These are phyloP conservation scores for Anguilla marmorata DNA, from an alignment of 2,797 vertebrate species.

Conservation along the genomic window DNA sequence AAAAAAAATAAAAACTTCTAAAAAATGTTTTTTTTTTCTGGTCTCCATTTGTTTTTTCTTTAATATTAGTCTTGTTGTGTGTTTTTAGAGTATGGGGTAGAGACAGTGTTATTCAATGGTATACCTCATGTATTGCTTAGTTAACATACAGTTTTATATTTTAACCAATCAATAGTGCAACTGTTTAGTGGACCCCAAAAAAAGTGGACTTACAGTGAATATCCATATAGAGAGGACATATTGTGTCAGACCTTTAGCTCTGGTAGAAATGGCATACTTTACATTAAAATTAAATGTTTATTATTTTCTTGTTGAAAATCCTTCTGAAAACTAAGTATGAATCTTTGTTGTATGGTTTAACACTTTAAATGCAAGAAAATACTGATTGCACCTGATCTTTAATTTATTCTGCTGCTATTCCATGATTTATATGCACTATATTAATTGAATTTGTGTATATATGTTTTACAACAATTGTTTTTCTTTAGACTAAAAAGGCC, in stretches of 20 bases:
- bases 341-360: too few species aligned
- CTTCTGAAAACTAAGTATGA: too few species aligned
- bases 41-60: neutral
- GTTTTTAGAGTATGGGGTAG: neutral
- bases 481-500: too few species aligned
- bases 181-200: neutral
- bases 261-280: slow-evolving; percentile 3
- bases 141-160: neutral
- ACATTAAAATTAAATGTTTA: neutral
- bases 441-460: too few species aligned
- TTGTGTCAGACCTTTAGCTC: neutral
- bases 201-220: neutral
- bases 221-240: neutral
- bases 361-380: too few species aligned
- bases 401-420: too few species aligned
- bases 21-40: too few species aligned
- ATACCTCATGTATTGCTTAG: neutral
- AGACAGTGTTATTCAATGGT: neutral
- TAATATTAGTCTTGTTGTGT: neutral
- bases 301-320: neutral
- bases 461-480: too few species aligned
- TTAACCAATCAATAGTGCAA: neutral
- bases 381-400: too few species aligned
- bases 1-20: neutral
- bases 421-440: too few species aligned